These are phyloP conservation scores for Spodoptera exigua DNA, from an alignment of 2,888 invertebrate species.

Conservation along the genomic window DNA sequence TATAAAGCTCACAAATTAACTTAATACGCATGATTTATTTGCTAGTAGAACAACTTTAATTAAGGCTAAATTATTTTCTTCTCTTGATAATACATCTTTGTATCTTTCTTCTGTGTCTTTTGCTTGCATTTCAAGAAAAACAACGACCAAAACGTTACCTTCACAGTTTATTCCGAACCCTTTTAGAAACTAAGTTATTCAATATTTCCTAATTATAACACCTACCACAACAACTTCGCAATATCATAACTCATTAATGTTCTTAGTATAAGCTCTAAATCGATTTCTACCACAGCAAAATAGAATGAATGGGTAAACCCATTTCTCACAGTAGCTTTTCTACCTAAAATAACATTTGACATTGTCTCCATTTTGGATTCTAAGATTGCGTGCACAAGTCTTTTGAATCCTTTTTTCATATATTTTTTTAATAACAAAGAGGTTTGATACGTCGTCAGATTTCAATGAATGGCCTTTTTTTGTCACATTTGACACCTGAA, in stretches of 20 bases:
- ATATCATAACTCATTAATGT: constrained; percentile 21
- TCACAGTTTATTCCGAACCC: too few species aligned
- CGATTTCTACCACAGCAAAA: constrained; percentile 34
- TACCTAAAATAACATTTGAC: constrained; percentile 83
- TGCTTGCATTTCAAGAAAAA: too few species aligned
- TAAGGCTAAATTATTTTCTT: too few species aligned
- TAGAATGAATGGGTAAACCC: constrained; percentile 67
- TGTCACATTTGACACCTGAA: constrained; percentile 83
- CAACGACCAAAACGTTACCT: too few species aligned
- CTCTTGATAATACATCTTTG: too few species aligned
- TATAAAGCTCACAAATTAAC: too few species aligned
- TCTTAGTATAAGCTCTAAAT: constrained; percentile 43
- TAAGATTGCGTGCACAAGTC: constrained; percentile 80
- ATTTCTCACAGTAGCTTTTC: constrained; percentile 70
- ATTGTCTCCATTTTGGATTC: constrained; percentile 81
- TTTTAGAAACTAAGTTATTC: too few species aligned
- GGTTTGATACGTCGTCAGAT: constrained; percentile 86
- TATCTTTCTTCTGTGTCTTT: too few species aligned
- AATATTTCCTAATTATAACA: not conserved
- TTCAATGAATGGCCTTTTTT: constrained; percentile 73
- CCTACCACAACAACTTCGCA: not conserved
- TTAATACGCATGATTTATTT: too few species aligned
- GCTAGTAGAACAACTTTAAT: too few species aligned
- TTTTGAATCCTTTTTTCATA: constrained; percentile 73
- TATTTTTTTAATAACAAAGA: constrained; percentile 69